A percentile compares a stretch with the other conserved stretches of the same genome.
Evolutionary conservation across 2,888 invertebrate genomes (phyloP).

Genomic region (Ptilodon capucinus): DNA sequence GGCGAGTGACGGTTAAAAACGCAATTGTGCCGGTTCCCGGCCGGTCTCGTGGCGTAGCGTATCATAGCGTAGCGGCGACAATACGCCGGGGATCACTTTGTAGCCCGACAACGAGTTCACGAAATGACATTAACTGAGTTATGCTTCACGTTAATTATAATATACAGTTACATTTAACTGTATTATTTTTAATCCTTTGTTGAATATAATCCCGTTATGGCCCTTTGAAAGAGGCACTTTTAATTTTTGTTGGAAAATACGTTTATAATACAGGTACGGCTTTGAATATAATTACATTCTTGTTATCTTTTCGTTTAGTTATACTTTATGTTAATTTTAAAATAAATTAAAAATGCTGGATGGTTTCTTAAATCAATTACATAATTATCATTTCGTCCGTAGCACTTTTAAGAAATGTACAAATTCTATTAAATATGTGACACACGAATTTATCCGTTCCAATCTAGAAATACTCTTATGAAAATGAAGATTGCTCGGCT

Average conservation of each 20-base stretch:
- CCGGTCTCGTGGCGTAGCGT: slow-evolving; percentile 2
- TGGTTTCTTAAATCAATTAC: too few relatives aligned
- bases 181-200: slow-evolving; percentile 15
- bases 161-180: slow-evolving; percentile 2
- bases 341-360: too few relatives aligned
- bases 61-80: slow-evolving; percentile 12
- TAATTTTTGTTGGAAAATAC: not conserved
- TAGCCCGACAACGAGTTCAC: slow-evolving; percentile 1
- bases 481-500: slow-evolving; percentile 34
- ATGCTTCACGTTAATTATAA: slow-evolving; percentile 14
- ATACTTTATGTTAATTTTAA: too few relatives aligned
- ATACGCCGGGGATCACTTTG: slow-evolving; percentile 6
- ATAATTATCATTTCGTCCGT: not conserved
- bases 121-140: slow-evolving; percentile 11
- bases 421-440: not conserved
- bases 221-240: not conserved
- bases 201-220: not conserved
- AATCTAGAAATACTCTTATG: slow-evolving; percentile 32
- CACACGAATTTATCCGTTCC: slow-evolving; percentile 5
- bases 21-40: slow-evolving; percentile 19
- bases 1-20: slow-evolving; percentile 26
- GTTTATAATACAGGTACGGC: not conserved
- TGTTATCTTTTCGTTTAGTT: too few relatives aligned
- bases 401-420: not conserved
- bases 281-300: too few relatives aligned